These are phyloP conservation scores for Edolisoma coerulescens DNA, from an alignment of 2,113 vertebrate species.

Conservation along the genomic window DNA sequence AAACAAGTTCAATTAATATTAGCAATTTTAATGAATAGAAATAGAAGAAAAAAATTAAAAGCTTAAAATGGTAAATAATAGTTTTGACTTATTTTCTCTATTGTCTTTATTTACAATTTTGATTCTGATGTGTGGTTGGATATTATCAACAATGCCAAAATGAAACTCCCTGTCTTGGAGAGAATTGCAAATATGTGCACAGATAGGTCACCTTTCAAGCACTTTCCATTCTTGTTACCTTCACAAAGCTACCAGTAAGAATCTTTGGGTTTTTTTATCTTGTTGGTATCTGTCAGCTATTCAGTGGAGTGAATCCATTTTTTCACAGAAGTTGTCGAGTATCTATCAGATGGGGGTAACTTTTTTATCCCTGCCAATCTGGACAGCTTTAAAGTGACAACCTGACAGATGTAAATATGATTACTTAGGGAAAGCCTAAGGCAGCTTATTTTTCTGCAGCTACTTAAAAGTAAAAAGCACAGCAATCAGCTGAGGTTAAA, in stretches of 20 bases:
- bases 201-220: background rate
- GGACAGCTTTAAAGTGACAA: constrained; percentile 7
- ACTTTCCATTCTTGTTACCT: background rate
- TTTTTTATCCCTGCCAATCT: background rate
- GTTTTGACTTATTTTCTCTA: background rate
- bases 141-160: background rate
- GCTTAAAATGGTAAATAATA: background rate
- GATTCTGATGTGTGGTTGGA: background rate
- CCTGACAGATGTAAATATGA: constrained; percentile 5
- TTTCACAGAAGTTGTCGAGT: background rate
- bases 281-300: background rate
- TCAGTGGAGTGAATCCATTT: constrained; percentile 31
- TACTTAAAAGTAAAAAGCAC: background rate
- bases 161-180: background rate
- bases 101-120: background rate
- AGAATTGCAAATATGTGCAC: background rate
- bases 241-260: background rate
- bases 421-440: background rate
- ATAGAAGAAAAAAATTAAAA: background rate
- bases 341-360: background rate
- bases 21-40: background rate
- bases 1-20: background rate
- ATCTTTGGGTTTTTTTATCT: background rate
- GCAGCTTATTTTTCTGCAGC: background rate
- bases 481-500: background rate